phyloP scores from a whole-genome alignment of 1,140 invertebrate species.

The Habropoda laboriosa region DNA sequence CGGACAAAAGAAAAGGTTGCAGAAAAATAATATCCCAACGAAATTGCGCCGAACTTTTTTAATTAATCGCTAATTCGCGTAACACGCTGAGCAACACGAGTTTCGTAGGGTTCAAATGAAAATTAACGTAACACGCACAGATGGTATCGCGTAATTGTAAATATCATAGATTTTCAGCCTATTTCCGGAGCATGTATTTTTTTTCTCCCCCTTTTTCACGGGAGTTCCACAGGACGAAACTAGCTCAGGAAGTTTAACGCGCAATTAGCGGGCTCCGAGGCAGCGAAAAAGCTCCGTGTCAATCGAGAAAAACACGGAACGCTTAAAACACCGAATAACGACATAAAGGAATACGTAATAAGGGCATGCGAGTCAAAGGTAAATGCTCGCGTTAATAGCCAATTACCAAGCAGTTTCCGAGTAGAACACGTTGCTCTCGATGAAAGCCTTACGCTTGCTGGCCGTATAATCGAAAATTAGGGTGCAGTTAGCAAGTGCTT shows the following conservation, averaged over 20 bases:
- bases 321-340: constrained; percentile 9
- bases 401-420: constrained; percentile 32
- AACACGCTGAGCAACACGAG: too few species aligned
- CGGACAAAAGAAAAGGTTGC: not conserved
- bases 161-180: constrained; percentile 4
- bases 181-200: not conserved
- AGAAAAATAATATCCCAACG: not conserved
- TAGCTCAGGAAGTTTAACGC: not conserved
- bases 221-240: not conserved
- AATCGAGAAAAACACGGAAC: constrained; percentile 1
- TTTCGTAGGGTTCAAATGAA: not conserved
- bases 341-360: constrained; percentile 33
- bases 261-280: not conserved
- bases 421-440: constrained; percentile 5
- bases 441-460: constrained; percentile 26
- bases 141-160: not conserved
- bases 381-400: constrained; percentile 37
- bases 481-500: constrained; percentile 35
- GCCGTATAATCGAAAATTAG: constrained; percentile 34
- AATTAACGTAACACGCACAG: too few species aligned
- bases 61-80: not conserved
- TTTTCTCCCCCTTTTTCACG: not conserved
- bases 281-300: constrained; percentile 1
- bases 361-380: constrained; percentile 30
- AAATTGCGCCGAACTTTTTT: not conserved